Base-by-base conservation (phyloP, 2,113 vertebrate genomes). In the Felis catus region DNA sequence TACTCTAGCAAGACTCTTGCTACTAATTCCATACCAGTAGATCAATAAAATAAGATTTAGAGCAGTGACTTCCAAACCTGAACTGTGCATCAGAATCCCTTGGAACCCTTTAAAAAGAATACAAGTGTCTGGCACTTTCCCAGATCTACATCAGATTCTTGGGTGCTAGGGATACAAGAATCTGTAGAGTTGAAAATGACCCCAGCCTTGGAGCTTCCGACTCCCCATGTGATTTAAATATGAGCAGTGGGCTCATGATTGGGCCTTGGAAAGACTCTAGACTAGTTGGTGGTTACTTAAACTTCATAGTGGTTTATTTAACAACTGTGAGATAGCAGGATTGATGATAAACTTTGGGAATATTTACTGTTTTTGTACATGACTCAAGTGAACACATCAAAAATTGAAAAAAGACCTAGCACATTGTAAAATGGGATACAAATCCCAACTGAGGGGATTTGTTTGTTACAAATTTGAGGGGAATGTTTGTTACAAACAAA, bases 41-140 rank as follows among this genome's bases (percentile, higher is more conserved):
- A 94, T 91, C 53, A 87, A 21, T 76, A 94, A 45, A 87, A 39
- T 85, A 91, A 80, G 16, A 88, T 76, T 89, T 94, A 87, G 53
- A 94, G 61, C 51, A 93, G 39, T 95, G 63, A 74, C 61, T 94
- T 97, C 45, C 36, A 96, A 74, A 73, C 27, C 89, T 94, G 83
- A 85, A 31, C 31, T 93, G 3, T 84, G 21, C 33, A 78, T 93
- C 27, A 88, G 71, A 92, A 95, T 92, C 76, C 45, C 25, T 23
- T 39, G 36, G 91, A 95, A 58, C 41, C 61, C 58, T 95, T 90
- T 91, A 23, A 92, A 85, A 94, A 58, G 82, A 87, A 45, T 51
- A n/a, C 39, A 76, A 1, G 88, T 90, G 39, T 93, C 21, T 93
- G 76, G 39, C 58, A 70, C 55, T 16, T 80, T 71, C 63, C 39